Base-by-base conservation (phyloP, 2,888 invertebrate genomes). In the Apantesis nais region DNA sequence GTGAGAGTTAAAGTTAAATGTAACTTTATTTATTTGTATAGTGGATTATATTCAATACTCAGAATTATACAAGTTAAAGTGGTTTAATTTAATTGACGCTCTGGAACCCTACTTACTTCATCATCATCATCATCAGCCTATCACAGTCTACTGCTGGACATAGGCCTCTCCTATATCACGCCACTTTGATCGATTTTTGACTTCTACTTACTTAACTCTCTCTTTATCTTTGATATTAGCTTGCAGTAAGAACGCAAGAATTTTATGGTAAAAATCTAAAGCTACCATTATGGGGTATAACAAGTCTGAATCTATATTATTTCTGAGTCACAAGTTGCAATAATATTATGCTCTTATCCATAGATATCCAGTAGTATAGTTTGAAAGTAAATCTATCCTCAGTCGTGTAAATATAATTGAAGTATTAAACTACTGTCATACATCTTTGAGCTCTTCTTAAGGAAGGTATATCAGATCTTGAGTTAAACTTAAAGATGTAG, bases 1-100 rank as follows among this genome's bases (percentile, higher is more conserved):
- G 37, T 63, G 62, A 67, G 37, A 44, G 66, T 65, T 31, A n/a
- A 12, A 22, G 48, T 60, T 37, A 55, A 41, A 16, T 31, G 0
- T n/a, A 41, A 37, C 39, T 66, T 67, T 44, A 39, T 22, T 55
- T 55, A 55, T 25, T 55, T 55, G 55, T 3, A n/a, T n/a, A 52
- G 11, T n/a, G n/a, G n/a, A n/a, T n/a, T n/a, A 3, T n/a, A n/a
- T 52, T 52, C 25, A 55, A 0, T 14, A 4, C 25, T 25, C 12
- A 25, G 14, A 14, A 55, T 11, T 55, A 55, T 55, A 11, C 5
- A 16, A 44, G 19, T 19, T 7, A 22, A 16, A 48, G 19, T 48
- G 48, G 16, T 48, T 7, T 48, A 7, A 19, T 48, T 48, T 48
- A 5, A 7, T 37, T 37, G 37, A 7, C 8, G 3, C n/a, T 9